phyloP scores from a whole-genome alignment of 2,113 vertebrate species.

The Sakesphorus luctuosus region DNA sequence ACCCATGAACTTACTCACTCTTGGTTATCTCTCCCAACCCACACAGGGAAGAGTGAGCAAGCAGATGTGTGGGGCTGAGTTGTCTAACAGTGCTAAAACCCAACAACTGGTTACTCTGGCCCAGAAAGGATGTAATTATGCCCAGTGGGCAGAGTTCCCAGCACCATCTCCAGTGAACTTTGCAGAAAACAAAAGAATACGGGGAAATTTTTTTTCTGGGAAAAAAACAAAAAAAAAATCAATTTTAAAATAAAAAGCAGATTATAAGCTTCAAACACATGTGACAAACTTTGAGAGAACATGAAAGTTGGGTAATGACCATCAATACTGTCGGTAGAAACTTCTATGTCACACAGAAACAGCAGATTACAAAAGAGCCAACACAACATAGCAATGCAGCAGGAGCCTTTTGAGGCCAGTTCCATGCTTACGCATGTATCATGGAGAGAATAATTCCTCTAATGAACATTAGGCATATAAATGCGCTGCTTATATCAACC shows the following conservation, averaged over 20 bases:
- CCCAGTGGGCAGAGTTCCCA: background rate
- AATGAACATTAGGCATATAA: background rate
- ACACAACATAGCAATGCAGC: background rate
- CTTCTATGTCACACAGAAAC: background rate
- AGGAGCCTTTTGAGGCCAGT: background rate
- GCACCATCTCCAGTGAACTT: background rate
- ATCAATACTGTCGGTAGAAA: background rate
- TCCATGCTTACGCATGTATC: background rate
- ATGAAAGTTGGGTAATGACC: background rate
- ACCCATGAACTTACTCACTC: background rate
- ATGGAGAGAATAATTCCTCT: background rate
- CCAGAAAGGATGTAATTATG: background rate
- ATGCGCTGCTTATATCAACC: background rate
- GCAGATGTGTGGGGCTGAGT: background rate
- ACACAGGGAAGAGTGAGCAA: background rate
- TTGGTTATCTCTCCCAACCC: accelerated
- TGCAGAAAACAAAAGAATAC: background rate
- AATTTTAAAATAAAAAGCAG: constrained; percentile 3
- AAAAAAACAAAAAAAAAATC: no score
- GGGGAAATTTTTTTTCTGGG: background rate
- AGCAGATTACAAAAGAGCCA: background rate
- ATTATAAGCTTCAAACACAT: background rate
- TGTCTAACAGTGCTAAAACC: background rate
- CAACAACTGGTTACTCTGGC: background rate
- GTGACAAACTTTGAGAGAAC: background rate